phyloP scores from a whole-genome alignment of 2,888 invertebrate genomes.

The Hoplodrina blanda region DNA sequence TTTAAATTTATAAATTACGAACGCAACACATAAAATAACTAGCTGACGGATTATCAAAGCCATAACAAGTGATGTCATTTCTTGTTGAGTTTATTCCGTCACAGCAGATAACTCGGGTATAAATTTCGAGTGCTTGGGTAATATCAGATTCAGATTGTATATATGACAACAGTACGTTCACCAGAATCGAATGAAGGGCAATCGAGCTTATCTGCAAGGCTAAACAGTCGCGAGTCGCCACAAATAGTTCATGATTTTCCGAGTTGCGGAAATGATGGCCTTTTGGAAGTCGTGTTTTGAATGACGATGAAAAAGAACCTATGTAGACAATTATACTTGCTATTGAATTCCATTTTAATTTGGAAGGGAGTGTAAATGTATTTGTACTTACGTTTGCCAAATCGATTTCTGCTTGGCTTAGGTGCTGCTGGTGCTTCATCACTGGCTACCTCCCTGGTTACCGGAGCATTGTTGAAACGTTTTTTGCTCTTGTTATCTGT shows the following conservation, averaged over 20 bases:
- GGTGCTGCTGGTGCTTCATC: slow-evolving; percentile 79
- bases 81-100: background rate
- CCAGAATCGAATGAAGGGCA: slow-evolving; percentile 36
- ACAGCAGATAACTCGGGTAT: background rate
- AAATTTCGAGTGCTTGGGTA: slow-evolving; percentile 1
- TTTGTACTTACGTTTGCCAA: slow-evolving; percentile 83
- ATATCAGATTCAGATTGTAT: background rate
- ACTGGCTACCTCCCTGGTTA: slow-evolving; percentile 75
- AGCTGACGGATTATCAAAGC: background rate
- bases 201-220: slow-evolving; percentile 21
- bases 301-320: background rate
- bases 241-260: slow-evolving; percentile 1
- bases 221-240: slow-evolving; percentile 6
- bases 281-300: background rate
- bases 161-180: slow-evolving; percentile 26
- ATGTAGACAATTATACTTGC: background rate
- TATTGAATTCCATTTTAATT: background rate
- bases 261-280: background rate
- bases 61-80: background rate
- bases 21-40: background rate
- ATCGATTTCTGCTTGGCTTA: slow-evolving; percentile 82
- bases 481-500: slow-evolving; percentile 61
- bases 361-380: background rate
- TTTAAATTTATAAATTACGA: background rate
- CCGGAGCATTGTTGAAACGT: slow-evolving; percentile 77